Evolutionary conservation across 2,113 vertebrate genomes (phyloP), one percentile per base, ranked within the genome.

Genomic region (Falco punctatus): DNA sequence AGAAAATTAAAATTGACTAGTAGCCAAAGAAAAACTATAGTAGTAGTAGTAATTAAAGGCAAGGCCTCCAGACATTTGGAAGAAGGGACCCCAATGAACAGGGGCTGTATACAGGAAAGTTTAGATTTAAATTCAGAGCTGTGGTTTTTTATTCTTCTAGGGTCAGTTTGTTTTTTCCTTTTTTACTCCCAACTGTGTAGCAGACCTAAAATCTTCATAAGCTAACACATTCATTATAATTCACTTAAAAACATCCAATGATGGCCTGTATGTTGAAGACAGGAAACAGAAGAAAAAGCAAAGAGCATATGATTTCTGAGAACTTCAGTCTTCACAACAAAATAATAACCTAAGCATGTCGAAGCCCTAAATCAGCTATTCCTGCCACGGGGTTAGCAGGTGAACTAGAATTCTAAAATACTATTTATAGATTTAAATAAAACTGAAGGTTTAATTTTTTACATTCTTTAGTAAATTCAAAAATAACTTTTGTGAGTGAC

Each of bases 391-490:
- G 35, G 22, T 79, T 71, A 81, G 69, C 62, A 94, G 69, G 81
- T 86, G 72, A 86, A 32, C 52, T 79, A 67, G 59, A 85, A 87
- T 84, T 87, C 66, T 85, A n/a, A 52, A 94, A 42, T 73, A 42
- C 48, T 95, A 38, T 92, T 92, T 91, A 88, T 79, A 79, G 77
- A 64, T 89, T 69, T 75, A 95, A 94, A 71, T 92, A 88, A 44
- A 69, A 84, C 57, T 30, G 73, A 89, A 65, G 11, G 40, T 57
- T 94, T 87, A 24, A 13, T 52, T 89, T 93, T 84, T 94, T 55
- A 10, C 70, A 40, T 94, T 93, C 86, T 88, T 94, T 46, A 81
- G 80, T 59, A 51, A 67, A 32, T 65, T 92, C 55, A 75, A 35
- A 86, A 94, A 79, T 81, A 97, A 46, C 57, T 74, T 81, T 15